Base-by-base conservation (phyloP, 1,140 invertebrate genomes). In the Drosophila auraria region DNA sequence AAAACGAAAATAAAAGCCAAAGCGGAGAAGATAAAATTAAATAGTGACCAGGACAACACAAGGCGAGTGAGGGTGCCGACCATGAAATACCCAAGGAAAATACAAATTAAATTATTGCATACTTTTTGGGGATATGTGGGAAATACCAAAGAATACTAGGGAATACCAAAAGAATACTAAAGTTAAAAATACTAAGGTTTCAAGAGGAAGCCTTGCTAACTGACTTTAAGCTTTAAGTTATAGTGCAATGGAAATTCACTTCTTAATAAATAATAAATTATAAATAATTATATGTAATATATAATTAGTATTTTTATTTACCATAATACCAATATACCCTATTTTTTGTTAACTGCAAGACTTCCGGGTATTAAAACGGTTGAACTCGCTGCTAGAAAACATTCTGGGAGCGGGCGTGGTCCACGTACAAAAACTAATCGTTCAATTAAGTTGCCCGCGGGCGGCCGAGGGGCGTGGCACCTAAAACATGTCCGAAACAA, bases 401-500 rank as follows among this genome's bases (percentile, higher is more conserved):
- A 2, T 3, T 56, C 7, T 7, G 8, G 14, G 53, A 59, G 65
- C 74, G 62, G 73, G 71, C 63, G 69, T 61, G 69, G 56, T 73
- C 17, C 71, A 73, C 68, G 84, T 84, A 78, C 84, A 87, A 87
- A 87, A 87, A 87, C 84, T 87, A 87, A 87, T 87, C 84, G 84
- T 87, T 87, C 84, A 87, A 87, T 87, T 87, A 89, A 89, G 78
- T 84, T 87, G 64, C 51, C 53, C 44, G 59, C 70, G 66, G 59
- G 47, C 54, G 14, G 17, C 15, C 12, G 9, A 44, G 57, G 40
- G 53, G 54, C 27, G 62, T 44, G 74, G 40, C 60, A 25, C 65
- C 59, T 61, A 38, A 14, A 71, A 80, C 83, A 78, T 89, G 73
- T 87, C 71, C 72, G 72, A 75, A 87, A 78, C 84, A 80, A 89